Evolutionary conservation across 2,888 invertebrate species (phyloP).

Genomic region (Stegophylla sp.): DNA sequence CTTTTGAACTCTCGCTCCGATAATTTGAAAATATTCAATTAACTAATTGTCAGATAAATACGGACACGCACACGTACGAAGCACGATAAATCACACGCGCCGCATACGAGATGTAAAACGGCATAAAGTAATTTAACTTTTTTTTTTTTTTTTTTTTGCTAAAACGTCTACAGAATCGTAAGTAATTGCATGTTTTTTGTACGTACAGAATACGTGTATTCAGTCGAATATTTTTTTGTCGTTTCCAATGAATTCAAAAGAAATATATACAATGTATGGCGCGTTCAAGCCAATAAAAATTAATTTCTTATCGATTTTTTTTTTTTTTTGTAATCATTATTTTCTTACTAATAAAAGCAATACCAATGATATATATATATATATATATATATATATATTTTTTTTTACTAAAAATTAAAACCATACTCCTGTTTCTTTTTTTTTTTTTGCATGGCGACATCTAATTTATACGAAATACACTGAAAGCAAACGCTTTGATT

Average conservation of each 20-base stretch:
- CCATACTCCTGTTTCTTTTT: no score
- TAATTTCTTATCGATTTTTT: no score
- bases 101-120: background rate
- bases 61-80: background rate
- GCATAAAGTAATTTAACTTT: background rate
- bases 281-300: no score
- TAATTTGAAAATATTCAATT: constrained; percentile 21
- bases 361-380: no score
- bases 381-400: no score
- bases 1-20: background rate
- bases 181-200: background rate
- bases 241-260: no score
- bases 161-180: background rate
- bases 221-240: background rate
- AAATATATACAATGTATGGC: no score
- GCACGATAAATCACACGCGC: background rate
- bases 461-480: no score
- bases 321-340: background rate
- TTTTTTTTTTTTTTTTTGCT: no score
- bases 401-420: no score
- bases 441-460: no score
- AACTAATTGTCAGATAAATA: constrained; percentile 12
- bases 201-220: background rate
- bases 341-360: background rate
- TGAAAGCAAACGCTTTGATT: no score